Evolutionary conservation across 2,888 invertebrate genomes (phyloP).

Genomic region (Sicus ferrugineus): DNA sequence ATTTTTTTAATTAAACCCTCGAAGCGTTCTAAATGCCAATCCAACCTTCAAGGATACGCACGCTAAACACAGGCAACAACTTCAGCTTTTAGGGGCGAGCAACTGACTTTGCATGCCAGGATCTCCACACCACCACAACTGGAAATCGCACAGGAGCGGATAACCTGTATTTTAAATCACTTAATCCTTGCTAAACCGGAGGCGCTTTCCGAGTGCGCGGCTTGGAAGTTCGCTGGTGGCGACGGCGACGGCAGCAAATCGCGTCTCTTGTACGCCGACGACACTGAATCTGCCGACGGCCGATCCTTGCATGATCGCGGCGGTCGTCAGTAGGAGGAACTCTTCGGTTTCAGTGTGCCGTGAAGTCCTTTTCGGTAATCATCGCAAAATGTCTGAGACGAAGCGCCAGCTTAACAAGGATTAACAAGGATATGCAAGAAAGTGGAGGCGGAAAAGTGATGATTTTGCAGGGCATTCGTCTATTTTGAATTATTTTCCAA

Average conservation of each 20-base stretch:
- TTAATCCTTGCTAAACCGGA: too few species aligned
- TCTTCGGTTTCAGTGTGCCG: too few species aligned
- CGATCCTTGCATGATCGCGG: too few species aligned
- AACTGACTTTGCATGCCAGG: not conserved
- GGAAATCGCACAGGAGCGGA: not conserved
- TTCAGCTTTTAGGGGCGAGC: too few species aligned
- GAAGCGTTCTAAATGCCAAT: constrained; percentile 36
- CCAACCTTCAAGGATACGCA: constrained; percentile 15
- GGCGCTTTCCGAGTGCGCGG: too few species aligned
- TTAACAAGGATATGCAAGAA: not conserved
- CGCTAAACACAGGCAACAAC: not conserved
- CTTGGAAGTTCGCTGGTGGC: not conserved
- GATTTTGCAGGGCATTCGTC: too few species aligned
- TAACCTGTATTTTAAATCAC: too few species aligned
- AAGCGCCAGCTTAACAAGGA: constrained; percentile 21
- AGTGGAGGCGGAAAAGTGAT: too few species aligned
- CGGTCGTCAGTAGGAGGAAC: too few species aligned
- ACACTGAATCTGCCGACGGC: too few species aligned
- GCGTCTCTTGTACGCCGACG: not conserved
- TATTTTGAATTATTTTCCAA: too few species aligned
- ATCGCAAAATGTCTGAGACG: constrained; percentile 25
- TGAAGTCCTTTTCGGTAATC: too few species aligned
- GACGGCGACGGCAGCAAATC: not conserved
- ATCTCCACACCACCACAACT: not conserved
- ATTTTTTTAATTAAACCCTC: constrained; percentile 63